A percentile compares a stretch with the other conserved stretches of the same genome.
phyloP scores from a whole-genome alignment of 2,113 vertebrate species.

The Nycticryphes semicollaris region DNA sequence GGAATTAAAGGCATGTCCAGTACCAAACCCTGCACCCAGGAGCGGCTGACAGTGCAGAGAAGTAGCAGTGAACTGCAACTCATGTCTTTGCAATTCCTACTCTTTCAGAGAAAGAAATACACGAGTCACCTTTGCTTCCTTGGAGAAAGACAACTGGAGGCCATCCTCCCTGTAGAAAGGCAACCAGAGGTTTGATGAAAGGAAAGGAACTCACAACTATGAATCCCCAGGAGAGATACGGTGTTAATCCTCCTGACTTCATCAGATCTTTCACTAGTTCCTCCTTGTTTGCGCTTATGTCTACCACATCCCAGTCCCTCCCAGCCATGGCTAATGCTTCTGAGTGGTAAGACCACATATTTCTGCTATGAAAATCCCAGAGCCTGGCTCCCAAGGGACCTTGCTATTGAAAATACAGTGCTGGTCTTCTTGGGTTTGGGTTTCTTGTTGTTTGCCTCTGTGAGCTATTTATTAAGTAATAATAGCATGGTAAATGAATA shows the following conservation, averaged over 20 bases:
- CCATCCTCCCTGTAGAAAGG: not conserved
- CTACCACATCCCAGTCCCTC: not conserved
- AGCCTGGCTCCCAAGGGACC: slow-evolving; percentile 28
- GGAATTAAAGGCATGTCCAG: not conserved
- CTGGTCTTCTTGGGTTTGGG: not conserved
- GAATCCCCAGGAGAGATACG: not conserved
- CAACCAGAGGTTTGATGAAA: not conserved
- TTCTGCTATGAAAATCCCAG: slow-evolving; percentile 43
- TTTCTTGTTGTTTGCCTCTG: slow-evolving; percentile 43
- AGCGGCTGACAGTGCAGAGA: not conserved
- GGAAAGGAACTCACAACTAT: not conserved
- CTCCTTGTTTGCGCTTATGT: not conserved
- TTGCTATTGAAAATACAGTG: slow-evolving; percentile 39
- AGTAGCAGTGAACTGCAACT: not conserved
- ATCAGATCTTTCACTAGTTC: not conserved
- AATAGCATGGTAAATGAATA: slow-evolving; percentile 22
- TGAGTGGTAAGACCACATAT: slow-evolving; percentile 22
- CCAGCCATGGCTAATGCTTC: not conserved
- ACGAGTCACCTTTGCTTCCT: not conserved
- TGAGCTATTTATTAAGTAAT: slow-evolving; percentile 36
- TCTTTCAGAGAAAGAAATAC: too few relatives aligned
- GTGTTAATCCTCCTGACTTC: not conserved
- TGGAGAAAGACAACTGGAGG: not conserved
- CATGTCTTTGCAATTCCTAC: not conserved
- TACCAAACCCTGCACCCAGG: not conserved